Conservation (phyloP, 1,140 invertebrate species). For the Aphidius ervi region DNA sequence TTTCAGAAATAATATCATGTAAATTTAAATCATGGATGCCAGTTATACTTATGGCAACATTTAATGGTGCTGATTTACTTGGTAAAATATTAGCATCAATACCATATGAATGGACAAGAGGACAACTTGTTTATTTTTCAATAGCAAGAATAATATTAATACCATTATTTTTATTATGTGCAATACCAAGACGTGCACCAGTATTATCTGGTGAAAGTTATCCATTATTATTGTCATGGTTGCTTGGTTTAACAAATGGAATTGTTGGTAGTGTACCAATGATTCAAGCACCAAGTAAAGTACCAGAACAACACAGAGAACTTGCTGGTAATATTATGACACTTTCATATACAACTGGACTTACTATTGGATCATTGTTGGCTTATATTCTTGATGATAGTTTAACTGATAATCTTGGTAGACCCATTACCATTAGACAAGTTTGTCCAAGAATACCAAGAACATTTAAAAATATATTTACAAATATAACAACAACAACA, state of each 20-base stretch:
- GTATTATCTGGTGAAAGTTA: slow-evolving; percentile 67
- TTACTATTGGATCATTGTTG: slow-evolving; percentile 75
- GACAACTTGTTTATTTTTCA: slow-evolving; percentile 69
- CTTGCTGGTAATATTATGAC: slow-evolving; percentile 89
- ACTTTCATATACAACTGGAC: slow-evolving; percentile 78
- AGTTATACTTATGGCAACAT: slow-evolving; percentile 82
- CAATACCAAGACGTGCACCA: slow-evolving; percentile 67
- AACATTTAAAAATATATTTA: too few relatives aligned
- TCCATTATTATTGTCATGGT: slow-evolving; percentile 66
- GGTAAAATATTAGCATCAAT: slow-evolving; percentile 81
- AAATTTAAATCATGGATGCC: slow-evolving; percentile 84
- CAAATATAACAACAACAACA: neutral
- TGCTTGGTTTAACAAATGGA: slow-evolving; percentile 81
- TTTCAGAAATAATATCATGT: slow-evolving; percentile 82
- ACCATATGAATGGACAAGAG: slow-evolving; percentile 74
- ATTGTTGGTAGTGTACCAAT: slow-evolving; percentile 85
- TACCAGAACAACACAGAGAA: slow-evolving; percentile 72
- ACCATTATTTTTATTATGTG: slow-evolving; percentile 75
- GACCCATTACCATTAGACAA: slow-evolving; percentile 47
- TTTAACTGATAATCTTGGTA: slow-evolving; percentile 56
- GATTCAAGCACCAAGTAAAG: slow-evolving; percentile 81
- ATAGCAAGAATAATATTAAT: slow-evolving; percentile 68
- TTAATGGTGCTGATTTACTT: slow-evolving; percentile 80
- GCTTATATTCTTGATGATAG: slow-evolving; percentile 74
- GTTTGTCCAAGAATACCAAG: slow-evolving; percentile 32